Base-by-base conservation (phyloP, 2,888 invertebrate genomes). In the Pyrgus malvae region DNA sequence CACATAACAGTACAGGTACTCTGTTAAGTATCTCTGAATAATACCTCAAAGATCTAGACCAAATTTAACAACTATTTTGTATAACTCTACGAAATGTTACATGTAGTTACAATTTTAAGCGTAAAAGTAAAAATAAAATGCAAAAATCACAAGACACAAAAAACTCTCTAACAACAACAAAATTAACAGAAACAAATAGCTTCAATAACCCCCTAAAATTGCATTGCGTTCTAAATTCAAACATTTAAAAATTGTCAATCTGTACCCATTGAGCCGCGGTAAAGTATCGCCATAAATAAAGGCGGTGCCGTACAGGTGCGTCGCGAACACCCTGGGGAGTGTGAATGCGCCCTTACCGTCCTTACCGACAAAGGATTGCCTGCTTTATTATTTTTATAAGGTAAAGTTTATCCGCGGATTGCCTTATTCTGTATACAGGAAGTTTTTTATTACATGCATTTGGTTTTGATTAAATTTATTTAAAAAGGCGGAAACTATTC, bases 361-460 rank as follows among this genome's bases (percentile, higher is more conserved):
- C 80, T 83, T 78, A 81, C 61, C 68, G 72, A 77, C 79, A 87
- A 89, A 87, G 86, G 86, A 87, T 89, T 85, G 72, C 78, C 69
- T 71, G 64, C 69, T 76, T 82, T 86, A 83, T 84, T 84, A 81
- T 85, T 86, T 83, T 87, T 86, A 87, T 84, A 82, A 72, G 77
- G 69, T 62, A 78, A 80, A 77, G 69, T 61, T 78, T 79, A 59
- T 70, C 19, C 50, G 42, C 9, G 41, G 50, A 50, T 50, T 50
- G 42, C 33, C 57, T 69, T 72, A 70, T 68, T 64, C 64, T 55
- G 63, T 65, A 68, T 74, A 79, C 58, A 71, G 74, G 62, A 1
- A 4, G 50, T 7, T 33, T 1, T 33, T 33, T 16, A 16, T n/a
- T n/a, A n/a, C n/a, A n/a, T n/a, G n/a, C n/a, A n/a, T n/a, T n/a